Conservation (phyloP, 2,113 vertebrate species). For the Psammodynastes pulverulentus region DNA sequence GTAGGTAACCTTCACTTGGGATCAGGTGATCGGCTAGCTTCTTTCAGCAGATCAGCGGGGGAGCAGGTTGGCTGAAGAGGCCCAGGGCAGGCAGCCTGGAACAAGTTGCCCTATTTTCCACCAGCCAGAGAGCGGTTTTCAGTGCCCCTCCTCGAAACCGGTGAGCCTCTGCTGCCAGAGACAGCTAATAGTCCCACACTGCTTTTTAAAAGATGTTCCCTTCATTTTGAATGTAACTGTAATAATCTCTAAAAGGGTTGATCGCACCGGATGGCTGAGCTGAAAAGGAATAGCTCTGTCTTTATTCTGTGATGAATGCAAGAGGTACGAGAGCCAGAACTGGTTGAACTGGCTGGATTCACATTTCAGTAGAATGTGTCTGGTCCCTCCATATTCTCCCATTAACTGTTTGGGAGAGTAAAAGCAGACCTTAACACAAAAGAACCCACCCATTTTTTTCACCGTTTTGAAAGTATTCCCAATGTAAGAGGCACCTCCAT, state of each 20-base stretch:
- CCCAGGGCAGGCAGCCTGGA: background rate
- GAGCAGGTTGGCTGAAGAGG: background rate
- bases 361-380: background rate
- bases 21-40: background rate
- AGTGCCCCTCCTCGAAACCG: background rate
- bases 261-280: background rate
- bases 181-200: background rate
- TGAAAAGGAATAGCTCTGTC: background rate
- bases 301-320: background rate
- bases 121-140: background rate
- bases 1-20: background rate
- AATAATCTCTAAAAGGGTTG: background rate
- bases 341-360: background rate
- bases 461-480: background rate
- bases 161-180: background rate
- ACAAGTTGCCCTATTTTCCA: background rate
- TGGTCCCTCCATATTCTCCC: background rate
- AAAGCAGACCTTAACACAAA: background rate
- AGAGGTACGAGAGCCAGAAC: background rate
- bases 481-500: background rate
- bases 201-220: background rate
- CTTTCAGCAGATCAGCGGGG: background rate
- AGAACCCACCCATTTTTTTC: background rate
- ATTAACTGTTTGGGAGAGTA: background rate
- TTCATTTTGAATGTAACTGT: background rate